These are phyloP conservation scores for Lithobates sylvaticus DNA, from an alignment of 2,797 vertebrate genomes.

Conservation along the genomic window DNA sequence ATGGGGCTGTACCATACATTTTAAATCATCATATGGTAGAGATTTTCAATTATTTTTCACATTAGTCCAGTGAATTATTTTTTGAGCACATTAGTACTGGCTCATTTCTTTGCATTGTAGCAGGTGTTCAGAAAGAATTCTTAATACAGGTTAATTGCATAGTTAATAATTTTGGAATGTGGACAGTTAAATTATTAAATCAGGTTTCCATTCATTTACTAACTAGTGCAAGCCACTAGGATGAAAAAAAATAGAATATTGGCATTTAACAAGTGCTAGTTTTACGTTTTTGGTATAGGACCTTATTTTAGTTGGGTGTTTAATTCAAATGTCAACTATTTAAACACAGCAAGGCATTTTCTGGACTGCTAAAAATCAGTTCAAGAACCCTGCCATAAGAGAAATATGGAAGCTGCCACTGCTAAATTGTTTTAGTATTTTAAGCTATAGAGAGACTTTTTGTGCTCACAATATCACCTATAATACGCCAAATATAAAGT, in stretches of 20 bases:
- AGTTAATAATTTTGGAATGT: conserved; percentile 27
- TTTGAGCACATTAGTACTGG: background rate
- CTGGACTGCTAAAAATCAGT: no score
- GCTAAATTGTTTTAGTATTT: no score
- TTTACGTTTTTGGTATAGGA: no score
- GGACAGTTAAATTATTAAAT: background rate
- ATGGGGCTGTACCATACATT: background rate
- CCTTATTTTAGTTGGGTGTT: no score
- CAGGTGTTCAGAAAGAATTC: conserved; percentile 20
- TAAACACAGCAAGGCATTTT: no score
- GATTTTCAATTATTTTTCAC: background rate
- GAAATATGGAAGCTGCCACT: no score
- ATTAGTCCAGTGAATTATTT: background rate
- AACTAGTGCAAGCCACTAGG: background rate
- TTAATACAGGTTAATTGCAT: conserved; percentile 9
- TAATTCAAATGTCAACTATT: no score
- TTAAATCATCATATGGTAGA: background rate
- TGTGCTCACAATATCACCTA: no score
- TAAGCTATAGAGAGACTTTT: no score
- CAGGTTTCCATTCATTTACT: background rate
- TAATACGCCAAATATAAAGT: no score
- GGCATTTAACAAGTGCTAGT: no score
- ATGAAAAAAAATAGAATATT: background rate
- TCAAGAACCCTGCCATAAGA: no score
- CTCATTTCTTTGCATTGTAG: background rate